Conservation (phyloP, 2,797 vertebrate species). For the Oryzias sinensis region DNA sequence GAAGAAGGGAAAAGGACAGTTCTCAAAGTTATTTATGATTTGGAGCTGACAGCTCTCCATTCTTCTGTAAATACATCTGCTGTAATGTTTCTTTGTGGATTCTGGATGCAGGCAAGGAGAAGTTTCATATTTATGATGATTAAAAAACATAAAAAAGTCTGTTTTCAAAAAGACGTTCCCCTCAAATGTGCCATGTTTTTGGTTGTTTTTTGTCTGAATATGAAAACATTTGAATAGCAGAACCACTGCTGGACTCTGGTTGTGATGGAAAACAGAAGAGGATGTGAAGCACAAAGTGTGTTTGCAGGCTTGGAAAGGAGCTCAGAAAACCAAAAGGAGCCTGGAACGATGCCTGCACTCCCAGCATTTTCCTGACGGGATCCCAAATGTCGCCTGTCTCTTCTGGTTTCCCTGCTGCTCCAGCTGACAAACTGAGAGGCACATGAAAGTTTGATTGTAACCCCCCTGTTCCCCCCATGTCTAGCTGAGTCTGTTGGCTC, state of each 20-base stretch:
- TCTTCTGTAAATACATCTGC: conserved; percentile 80
- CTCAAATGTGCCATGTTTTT: conserved; percentile 84
- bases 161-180: conserved; percentile 68
- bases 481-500: conserved; percentile 62
- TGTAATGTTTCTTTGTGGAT: conserved; percentile 77
- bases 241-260: conserved; percentile 80
- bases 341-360: conserved; percentile 28
- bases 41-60: conserved; percentile 49
- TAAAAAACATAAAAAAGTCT: conserved; percentile 55
- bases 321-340: conserved; percentile 55
- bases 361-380: conserved; percentile 26
- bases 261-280: conserved; percentile 74
- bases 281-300: conserved; percentile 78
- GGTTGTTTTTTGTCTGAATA: conserved; percentile 69
- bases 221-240: conserved; percentile 72
- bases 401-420: conserved; percentile 48
- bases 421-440: conserved; percentile 47
- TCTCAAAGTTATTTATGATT: conserved; percentile 80
- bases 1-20: conserved; percentile 58
- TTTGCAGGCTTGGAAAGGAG: conserved; percentile 47
- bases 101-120: conserved; percentile 76
- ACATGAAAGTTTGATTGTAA: conserved; percentile 75
- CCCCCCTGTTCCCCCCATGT: conserved; percentile 7
- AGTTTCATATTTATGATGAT: conserved; percentile 84
- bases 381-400: conserved; percentile 68